Conservation (phyloP, 2,797 vertebrate genomes). For the Phylloscopus collybita region DNA sequence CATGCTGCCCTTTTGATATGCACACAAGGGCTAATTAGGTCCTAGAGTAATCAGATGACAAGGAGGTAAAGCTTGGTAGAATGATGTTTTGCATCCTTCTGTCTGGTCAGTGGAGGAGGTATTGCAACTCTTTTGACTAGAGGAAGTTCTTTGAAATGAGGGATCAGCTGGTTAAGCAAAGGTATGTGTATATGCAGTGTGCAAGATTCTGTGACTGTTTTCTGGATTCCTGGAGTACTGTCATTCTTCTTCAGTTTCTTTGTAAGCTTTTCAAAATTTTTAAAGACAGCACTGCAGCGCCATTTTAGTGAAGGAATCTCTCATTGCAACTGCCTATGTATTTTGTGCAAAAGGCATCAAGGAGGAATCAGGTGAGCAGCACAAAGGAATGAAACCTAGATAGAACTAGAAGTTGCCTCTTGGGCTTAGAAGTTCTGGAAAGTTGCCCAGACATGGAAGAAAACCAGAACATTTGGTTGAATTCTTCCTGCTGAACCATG, state of each 20-base stretch:
- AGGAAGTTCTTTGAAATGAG: not conserved
- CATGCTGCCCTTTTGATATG: not conserved
- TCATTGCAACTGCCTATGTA: not conserved
- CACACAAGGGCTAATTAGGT: not conserved
- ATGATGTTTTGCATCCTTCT: not conserved
- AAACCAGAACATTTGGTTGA: not conserved
- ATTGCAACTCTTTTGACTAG: not conserved
- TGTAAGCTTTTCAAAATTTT: not conserved
- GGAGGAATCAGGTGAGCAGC: not conserved
- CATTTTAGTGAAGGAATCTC: not conserved
- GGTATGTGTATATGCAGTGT: not conserved
- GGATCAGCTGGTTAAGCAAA: not conserved
- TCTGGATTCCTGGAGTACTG: not conserved
- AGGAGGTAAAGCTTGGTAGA: not conserved
- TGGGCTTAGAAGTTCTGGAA: constrained; percentile 9
- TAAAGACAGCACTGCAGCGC: not conserved
- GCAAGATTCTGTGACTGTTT: not conserved
- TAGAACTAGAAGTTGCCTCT: not conserved
- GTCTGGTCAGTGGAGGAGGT: not conserved
- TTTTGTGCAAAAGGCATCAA: not conserved
- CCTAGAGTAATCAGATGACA: not conserved
- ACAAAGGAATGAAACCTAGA: constrained; percentile 2
- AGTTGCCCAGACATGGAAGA: not conserved
- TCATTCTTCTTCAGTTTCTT: not conserved
- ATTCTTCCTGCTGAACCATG: not conserved